Evolutionary conservation across 2,888 invertebrate genomes (phyloP).

Genomic region (Papilio gigon): DNA sequence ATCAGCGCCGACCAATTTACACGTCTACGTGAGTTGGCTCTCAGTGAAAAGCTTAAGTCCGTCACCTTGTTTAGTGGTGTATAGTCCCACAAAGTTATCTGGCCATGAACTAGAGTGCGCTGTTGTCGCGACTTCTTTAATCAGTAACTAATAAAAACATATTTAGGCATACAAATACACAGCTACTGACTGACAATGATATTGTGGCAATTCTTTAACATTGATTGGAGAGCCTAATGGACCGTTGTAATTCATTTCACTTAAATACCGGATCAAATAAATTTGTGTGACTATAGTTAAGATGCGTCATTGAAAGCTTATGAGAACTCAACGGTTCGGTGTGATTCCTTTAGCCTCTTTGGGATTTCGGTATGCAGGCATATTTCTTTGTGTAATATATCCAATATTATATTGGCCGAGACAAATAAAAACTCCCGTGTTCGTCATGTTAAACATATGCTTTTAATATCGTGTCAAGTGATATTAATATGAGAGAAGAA

Average conservation of each 20-base stretch:
- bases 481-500: constrained; percentile 31
- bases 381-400: background rate
- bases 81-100: too few species aligned
- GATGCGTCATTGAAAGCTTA: constrained; percentile 10
- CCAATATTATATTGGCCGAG: background rate
- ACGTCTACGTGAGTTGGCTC: constrained; percentile 27
- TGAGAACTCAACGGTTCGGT: background rate
- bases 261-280: too few species aligned
- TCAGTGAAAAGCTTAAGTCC: constrained; percentile 30
- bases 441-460: constrained; percentile 12
- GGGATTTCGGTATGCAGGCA: background rate
- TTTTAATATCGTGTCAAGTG: constrained; percentile 14
- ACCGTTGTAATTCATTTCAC: too few species aligned
- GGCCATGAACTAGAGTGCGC: too few species aligned
- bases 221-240: too few species aligned
- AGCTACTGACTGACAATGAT: too few species aligned
- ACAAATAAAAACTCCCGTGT: constrained; percentile 1
- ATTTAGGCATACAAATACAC: too few species aligned
- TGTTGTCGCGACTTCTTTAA: too few species aligned
- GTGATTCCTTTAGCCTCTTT: background rate
- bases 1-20: constrained; percentile 37
- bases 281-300: too few species aligned
- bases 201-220: too few species aligned
- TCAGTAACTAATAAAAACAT: too few species aligned
- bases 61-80: constrained; percentile 28